Evolutionary conservation across 2,888 invertebrate species (phyloP).

Genomic region (Apamea crenata): DNA sequence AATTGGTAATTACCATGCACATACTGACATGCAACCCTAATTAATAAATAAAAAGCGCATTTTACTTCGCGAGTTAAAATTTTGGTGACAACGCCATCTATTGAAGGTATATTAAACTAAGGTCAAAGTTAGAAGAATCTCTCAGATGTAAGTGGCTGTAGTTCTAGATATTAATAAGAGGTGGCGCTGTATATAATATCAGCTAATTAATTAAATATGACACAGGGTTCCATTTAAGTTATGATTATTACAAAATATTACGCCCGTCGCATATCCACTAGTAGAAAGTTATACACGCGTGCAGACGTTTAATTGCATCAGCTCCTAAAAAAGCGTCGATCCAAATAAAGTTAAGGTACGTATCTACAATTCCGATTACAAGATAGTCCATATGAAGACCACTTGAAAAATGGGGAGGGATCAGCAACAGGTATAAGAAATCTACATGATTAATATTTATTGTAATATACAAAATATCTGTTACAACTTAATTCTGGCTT

Average conservation of each 20-base stretch:
- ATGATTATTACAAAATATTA: constrained; percentile 41
- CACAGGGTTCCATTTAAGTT: not conserved
- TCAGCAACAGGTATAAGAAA: not conserved
- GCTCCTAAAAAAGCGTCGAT: constrained; percentile 26
- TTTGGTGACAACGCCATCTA: constrained; percentile 53
- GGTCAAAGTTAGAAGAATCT: not conserved
- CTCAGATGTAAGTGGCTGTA: not conserved
- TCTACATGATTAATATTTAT: not conserved
- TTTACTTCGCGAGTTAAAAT: not conserved
- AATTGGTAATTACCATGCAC: constrained; percentile 67
- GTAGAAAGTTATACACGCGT: constrained; percentile 43
- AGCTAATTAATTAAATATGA: not conserved
- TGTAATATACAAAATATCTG: not conserved
- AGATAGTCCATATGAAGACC: not conserved
- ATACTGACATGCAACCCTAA: constrained; percentile 64
- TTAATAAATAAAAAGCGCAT: constrained; percentile 46
- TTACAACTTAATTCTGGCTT: not conserved
- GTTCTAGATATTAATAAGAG: not conserved
- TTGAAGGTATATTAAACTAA: not conserved
- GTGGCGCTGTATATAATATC: constrained; percentile 25
- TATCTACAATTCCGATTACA: not conserved
- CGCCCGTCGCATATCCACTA: not conserved
- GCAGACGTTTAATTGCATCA: constrained; percentile 29
- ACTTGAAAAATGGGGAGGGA: not conserved
- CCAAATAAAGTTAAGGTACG: not conserved